phyloP scores from a whole-genome alignment of 2,797 vertebrate genomes.

The Caiman crocodilus region DNA sequence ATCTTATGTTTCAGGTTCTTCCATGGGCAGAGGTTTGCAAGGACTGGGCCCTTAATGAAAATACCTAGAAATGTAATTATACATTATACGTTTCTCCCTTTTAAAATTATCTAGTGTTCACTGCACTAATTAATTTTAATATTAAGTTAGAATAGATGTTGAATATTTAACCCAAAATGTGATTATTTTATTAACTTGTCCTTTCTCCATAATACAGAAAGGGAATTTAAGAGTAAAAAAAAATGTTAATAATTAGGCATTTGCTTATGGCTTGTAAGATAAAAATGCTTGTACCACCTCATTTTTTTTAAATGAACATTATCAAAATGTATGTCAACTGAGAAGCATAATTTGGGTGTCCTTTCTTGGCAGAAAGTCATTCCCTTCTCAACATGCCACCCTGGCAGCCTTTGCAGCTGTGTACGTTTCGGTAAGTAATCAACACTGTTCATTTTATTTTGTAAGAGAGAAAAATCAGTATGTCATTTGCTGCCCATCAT shows the following conservation, averaged over 20 bases:
- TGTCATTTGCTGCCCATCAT: neutral
- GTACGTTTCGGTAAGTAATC: conserved; percentile 95
- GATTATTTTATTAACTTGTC: neutral
- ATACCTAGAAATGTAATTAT: neutral
- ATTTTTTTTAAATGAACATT: conserved; percentile 39
- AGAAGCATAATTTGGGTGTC: conserved; percentile 77
- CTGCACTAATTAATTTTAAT: neutral
- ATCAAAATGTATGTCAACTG: conserved; percentile 47
- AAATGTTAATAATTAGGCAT: neutral
- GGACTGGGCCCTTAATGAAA: neutral
- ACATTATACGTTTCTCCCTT: neutral
- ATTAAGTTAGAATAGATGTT: neutral
- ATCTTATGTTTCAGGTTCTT: neutral
- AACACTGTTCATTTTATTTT: conserved; percentile 28
- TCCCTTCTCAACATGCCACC: conserved; percentile 97
- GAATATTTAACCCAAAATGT: conserved; percentile 11
- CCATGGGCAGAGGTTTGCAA: neutral
- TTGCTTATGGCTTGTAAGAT: conserved; percentile 15
- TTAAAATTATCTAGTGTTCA: neutral
- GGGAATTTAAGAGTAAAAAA: neutral
- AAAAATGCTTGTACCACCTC: conserved; percentile 9
- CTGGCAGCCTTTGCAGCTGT: conserved; percentile 97
- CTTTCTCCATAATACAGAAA: conserved; percentile 13
- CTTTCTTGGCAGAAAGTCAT: conserved; percentile 93
- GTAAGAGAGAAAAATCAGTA: conserved; percentile 26